Evolutionary conservation across 1,140 invertebrate species (phyloP).

Genomic region (Drusus annulatus): DNA sequence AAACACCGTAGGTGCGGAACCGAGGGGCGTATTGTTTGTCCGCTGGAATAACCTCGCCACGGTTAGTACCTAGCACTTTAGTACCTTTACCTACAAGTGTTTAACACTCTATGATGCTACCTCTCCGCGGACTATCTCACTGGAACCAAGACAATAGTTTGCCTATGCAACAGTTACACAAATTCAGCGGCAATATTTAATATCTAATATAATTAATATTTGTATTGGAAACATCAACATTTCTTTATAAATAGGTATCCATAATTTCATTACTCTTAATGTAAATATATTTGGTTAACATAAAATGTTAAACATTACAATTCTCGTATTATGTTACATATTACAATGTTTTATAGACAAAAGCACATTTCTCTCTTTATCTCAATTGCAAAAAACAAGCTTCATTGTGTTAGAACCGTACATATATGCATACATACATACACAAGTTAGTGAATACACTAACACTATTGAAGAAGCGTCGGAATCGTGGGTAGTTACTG

Average conservation of each 20-base stretch:
- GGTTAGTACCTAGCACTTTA: too few relatives aligned
- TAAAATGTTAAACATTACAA: slow-evolving; percentile 47
- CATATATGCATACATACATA: slow-evolving; percentile 13
- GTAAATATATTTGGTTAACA: slow-evolving; percentile 42
- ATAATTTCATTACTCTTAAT: slow-evolving; percentile 43
- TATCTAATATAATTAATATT: slow-evolving; percentile 46
- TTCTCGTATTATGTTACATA: slow-evolving; percentile 42
- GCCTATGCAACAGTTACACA: slow-evolving; percentile 41
- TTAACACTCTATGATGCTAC: slow-evolving; percentile 22
- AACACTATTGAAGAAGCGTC: slow-evolving; percentile 25
- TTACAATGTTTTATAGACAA: slow-evolving; percentile 44
- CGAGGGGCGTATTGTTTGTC: too few relatives aligned
- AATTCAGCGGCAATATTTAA: slow-evolving; percentile 39
- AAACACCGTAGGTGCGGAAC: slow-evolving; percentile 9
- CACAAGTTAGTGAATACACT: too few relatives aligned
- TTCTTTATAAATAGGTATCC: slow-evolving; percentile 48
- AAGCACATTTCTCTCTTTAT: slow-evolving; percentile 38
- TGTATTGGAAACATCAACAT: slow-evolving; percentile 54
- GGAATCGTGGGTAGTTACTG: slow-evolving; percentile 1
- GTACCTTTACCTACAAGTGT: slow-evolving; percentile 4
- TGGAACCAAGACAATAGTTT: slow-evolving; percentile 35
- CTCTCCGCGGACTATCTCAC: slow-evolving; percentile 31
- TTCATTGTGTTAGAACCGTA: slow-evolving; percentile 40
- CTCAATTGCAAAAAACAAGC: slow-evolving; percentile 47
- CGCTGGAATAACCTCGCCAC: too few relatives aligned